phyloP scores from a whole-genome alignment of 2,113 vertebrate genomes.

The Oostethus manadensis region DNA sequence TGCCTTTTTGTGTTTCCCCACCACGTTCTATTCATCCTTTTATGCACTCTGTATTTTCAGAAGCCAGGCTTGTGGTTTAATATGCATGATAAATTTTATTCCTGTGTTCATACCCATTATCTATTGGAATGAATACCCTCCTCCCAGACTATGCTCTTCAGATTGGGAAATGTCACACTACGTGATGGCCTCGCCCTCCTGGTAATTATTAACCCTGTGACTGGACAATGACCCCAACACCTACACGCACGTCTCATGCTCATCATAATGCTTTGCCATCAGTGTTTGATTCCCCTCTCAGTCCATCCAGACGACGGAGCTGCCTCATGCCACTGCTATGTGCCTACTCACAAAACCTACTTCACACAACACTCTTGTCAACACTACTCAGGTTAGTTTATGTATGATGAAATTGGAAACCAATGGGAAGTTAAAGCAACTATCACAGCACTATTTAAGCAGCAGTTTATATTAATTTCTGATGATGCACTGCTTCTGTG shows the following conservation, averaged over 20 bases:
- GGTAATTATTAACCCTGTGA: constrained; percentile 64
- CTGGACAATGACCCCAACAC: constrained; percentile 45
- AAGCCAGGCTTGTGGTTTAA: constrained; percentile 69
- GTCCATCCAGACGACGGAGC: constrained; percentile 36
- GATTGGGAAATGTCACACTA: constrained; percentile 45
- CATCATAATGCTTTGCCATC: constrained; percentile 42
- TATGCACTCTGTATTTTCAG: constrained; percentile 68
- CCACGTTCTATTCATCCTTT: constrained; percentile 61
- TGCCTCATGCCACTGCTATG: constrained; percentile 44
- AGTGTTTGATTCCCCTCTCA: constrained; percentile 45
- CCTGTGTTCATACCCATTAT: constrained; percentile 69
- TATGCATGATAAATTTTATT: constrained; percentile 74
- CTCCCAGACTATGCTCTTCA: constrained; percentile 36
- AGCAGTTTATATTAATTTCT: neutral
- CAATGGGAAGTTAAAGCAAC: neutral
- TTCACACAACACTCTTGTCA: constrained; percentile 22
- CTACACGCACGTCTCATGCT: constrained; percentile 31
- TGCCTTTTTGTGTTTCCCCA: constrained; percentile 67
- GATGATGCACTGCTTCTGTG: neutral
- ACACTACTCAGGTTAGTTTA: constrained; percentile 6
- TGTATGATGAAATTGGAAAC: neutral
- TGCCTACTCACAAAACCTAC: constrained; percentile 38
- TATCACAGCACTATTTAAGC: neutral
- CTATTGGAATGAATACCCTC: constrained; percentile 51
- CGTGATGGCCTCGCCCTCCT: constrained; percentile 48